Base-by-base conservation (phyloP, 1,140 invertebrate genomes). In the Conopomorpha cramerella region DNA sequence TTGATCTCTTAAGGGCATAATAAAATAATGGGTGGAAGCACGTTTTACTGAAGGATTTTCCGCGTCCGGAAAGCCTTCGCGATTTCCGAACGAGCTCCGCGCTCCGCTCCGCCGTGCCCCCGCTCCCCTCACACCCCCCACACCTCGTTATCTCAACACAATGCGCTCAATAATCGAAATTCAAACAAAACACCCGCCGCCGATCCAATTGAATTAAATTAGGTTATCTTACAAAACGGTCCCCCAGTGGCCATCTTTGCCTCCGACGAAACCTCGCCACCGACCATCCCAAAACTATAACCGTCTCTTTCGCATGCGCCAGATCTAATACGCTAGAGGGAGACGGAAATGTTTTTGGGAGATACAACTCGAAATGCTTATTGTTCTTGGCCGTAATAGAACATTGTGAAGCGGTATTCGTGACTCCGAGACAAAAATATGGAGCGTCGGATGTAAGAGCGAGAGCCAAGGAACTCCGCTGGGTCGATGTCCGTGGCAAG, bases 401-500 rank as follows among this genome's bases (percentile, higher is more conserved):
- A 68, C 71, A 71, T 71, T 72, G 72, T 76, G 56, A 64, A 72
- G 71, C 67, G 67, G 71, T 72, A 67, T 72, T 76, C 67, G 71
- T 76, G 71, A 72, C 66, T 61, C 50, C 38, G 71, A 71, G 64
- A 71, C 52, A 41, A 48, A 67, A 55, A 39, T 63, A 62, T 55
- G 17, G 31, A 48, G 38, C 34, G 52, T 34, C 23, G 43, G 31
- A 48, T 39, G 65, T 47, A 51, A 41, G 58, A 72, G 44, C 25
- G 45, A 46, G 66, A 72, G 45, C 41, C n/a, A 17, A 49, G 56
- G 39, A 41, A 62, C 64, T 68, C 65, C 60, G 64, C 64, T 68
- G 60, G 71, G 71, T 76, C 67, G 67, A 67, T 62, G 71, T 55
- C 67, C 66, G 71, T 52, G 60, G 60, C 48, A 66, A 67, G 62